Evolutionary conservation across 1,140 invertebrate species (phyloP), one percentile per base, ranked within the genome.

Genomic region (Dreissena rostriformis): DNA sequence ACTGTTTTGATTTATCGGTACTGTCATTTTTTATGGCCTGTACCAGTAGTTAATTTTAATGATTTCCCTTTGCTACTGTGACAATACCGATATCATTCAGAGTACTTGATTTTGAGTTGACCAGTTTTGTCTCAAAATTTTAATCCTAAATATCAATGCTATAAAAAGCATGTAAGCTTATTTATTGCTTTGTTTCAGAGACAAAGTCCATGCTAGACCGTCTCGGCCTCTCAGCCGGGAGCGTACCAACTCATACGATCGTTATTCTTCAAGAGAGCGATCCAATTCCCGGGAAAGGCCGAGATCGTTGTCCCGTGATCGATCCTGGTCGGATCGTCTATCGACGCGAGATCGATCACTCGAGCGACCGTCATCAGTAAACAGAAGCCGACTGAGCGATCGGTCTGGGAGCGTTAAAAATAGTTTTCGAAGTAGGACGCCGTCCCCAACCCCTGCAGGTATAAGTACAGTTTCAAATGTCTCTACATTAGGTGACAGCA

Each of bases 401-500:
- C 82, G 79, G 22, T 88, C 88, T 0, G 77, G 82, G 49, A 84
- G 55, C 22, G 78, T 61, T 72, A 87, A 86, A 26, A 86, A 82
- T 53, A 87, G 78, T 66, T 72, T 67, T 7, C 63, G 89, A 57
- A 91, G 91, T 86, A 70, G 90, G 15, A 89, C 91, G 17, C 91
- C 91, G 2, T 92, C 90, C n/a, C 91, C 89, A 8, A 90, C 89
- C 28, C 53, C 28, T 63, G 28, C 74, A 61, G 39, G 39, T 39
- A 39, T 5, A 5, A 5, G 2, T 39, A 5, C 8, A 5, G 2
- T 5, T 5, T 39, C 39, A 39, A 39, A 39, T 39, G 39, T 39
- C 39, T 39, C 4, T 39, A 39, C 4, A 8, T 39, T 5, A 39
- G 8, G 8, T 39, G 39, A 39, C 39, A 39, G 39, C 39, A 39